Base-by-base conservation (phyloP, 2,888 invertebrate genomes). In the Amiota minor region DNA sequence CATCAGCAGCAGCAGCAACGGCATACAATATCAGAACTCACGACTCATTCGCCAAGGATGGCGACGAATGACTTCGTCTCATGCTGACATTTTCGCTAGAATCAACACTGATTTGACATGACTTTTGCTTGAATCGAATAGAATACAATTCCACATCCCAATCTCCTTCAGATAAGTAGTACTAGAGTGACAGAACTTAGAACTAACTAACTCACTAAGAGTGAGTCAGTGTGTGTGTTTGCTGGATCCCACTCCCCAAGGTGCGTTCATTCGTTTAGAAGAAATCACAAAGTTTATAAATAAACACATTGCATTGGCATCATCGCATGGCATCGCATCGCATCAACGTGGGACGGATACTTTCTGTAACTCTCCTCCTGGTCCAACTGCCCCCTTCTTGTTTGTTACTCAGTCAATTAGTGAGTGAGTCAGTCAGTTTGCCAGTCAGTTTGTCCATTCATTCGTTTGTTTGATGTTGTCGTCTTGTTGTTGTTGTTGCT, bases 41-140 rank as follows among this genome's bases (percentile, higher is more conserved):
- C 35, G 45, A 45, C 18, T 16, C 49, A 9, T 47, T n/a, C 49
- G 14, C 16, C 10, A n/a, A 67, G 68, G 23, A 45, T 18, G 53
- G 23, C 68, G 4, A 16, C 8, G 23, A 23, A 35, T 49, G 76
- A 75, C 73, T 78, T 79, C 80, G 75, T 77, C 79, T 78, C 83
- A 83, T 79, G 82, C 84, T 84, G 81, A 82, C 83, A 84, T 84
- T 82, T 82, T 82, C 82, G 83, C 84, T 79, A 81, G 84, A 84
- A 82, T 82, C 84, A 83, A 80, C 84, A 84, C 83, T 84, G 82
- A 84, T 82, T 84, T 84, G 83, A 83, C 83, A 83, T 81, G 84
- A 82, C 82, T 82, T 82, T 83, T 80, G 84, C 35, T 18, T 75
- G 76, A 74, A 70, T 72, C 77, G 14, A 35, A 16, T n/a, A 35